Evolutionary conservation across 2,888 invertebrate species (phyloP).

Genomic region (Diaphora mendica): DNA sequence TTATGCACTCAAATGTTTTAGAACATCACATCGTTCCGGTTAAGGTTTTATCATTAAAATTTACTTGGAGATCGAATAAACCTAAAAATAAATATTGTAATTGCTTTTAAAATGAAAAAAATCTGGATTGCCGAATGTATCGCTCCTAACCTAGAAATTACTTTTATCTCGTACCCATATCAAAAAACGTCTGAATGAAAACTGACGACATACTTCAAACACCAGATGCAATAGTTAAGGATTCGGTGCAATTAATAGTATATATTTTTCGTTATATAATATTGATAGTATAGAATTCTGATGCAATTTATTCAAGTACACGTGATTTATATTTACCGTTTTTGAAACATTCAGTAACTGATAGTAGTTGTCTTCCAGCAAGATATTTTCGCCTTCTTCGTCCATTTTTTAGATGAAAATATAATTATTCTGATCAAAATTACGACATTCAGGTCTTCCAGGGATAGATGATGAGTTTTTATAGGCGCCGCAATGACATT

Average conservation of each 20-base stretch:
- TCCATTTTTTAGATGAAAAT: slow-evolving; percentile 82
- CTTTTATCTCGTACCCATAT: slow-evolving; percentile 6
- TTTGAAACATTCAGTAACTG: slow-evolving; percentile 94
- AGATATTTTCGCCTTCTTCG: slow-evolving; percentile 89
- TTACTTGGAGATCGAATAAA: neutral
- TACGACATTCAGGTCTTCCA: slow-evolving; percentile 42
- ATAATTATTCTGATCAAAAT: slow-evolving; percentile 51
- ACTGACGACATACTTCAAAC: slow-evolving; percentile 2
- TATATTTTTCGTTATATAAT: slow-evolving; percentile 59
- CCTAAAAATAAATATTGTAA: neutral
- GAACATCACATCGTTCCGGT: slow-evolving; percentile 6
- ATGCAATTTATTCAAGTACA: slow-evolving; percentile 55
- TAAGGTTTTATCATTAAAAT: neutral
- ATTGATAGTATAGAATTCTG: slow-evolving; percentile 58
- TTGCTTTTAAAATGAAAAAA: neutral
- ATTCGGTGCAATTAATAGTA: slow-evolving; percentile 13
- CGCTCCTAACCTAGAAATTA: slow-evolving; percentile 58
- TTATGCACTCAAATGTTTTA: neutral
- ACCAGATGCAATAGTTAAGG: slow-evolving; percentile 6
- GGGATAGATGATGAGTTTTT: slow-evolving; percentile 52
- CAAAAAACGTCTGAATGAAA: slow-evolving; percentile 15
- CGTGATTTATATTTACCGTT: slow-evolving; percentile 88
- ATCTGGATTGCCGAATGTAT: slow-evolving; percentile 25
- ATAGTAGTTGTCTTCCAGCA: slow-evolving; percentile 94
- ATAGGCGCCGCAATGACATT: slow-evolving; percentile 56